Conservation (phyloP, 2,888 invertebrate genomes). For the Dendrolimus houi region DNA sequence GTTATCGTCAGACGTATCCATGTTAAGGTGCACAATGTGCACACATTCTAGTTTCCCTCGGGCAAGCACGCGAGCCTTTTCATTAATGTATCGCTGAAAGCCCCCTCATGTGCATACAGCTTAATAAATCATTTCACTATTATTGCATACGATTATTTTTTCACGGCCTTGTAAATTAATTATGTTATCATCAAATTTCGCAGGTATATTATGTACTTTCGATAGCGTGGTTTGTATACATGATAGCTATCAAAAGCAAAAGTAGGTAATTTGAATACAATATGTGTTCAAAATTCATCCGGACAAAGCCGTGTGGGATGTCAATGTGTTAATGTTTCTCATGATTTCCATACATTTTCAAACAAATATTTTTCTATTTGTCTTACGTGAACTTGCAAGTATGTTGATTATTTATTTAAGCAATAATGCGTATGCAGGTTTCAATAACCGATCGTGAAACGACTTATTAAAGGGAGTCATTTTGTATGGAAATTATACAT, state of each 20-base stretch:
- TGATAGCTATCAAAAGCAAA: too few species aligned
- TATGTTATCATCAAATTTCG: too few species aligned
- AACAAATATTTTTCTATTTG: conserved; percentile 1
- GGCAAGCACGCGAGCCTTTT: conserved; percentile 53
- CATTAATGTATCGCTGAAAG: conserved; percentile 59
- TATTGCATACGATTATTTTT: conserved; percentile 40
- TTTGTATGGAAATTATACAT: not conserved
- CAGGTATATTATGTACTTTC: too few species aligned
- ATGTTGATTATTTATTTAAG: conserved; percentile 10
- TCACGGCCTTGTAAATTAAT: too few species aligned
- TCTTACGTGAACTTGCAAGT: conserved; percentile 1
- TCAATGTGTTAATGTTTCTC: too few species aligned
- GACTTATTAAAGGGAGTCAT: not conserved
- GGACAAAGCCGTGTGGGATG: too few species aligned
- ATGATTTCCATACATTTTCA: not conserved
- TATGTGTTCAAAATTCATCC: too few species aligned
- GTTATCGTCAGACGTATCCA: conserved; percentile 19
- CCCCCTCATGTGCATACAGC: conserved; percentile 54
- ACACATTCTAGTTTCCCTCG: conserved; percentile 51
- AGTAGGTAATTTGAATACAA: too few species aligned
- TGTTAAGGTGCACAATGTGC: conserved; percentile 13
- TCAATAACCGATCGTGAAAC: conserved; percentile 7
- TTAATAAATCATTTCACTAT: conserved; percentile 54
- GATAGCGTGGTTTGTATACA: too few species aligned
- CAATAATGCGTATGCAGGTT: conserved; percentile 11